Evolutionary conservation across 2,888 invertebrate genomes (phyloP).

Genomic region (Eubasilissa splendida): DNA sequence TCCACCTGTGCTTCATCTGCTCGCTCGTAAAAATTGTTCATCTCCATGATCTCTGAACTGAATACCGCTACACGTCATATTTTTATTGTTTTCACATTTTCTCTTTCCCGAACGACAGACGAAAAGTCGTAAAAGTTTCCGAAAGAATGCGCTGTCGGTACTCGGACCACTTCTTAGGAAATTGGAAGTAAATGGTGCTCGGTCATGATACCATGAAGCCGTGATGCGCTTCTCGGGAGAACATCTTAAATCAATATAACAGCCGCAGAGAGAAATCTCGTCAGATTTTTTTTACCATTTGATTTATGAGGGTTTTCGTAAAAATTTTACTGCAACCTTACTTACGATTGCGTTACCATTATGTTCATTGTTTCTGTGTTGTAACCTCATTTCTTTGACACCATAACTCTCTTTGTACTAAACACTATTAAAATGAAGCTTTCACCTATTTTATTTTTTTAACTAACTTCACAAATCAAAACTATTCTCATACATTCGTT

Average conservation of each 20-base stretch:
- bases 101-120: constrained; percentile 43
- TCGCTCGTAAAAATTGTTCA: background rate
- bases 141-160: constrained; percentile 38
- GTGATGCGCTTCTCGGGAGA: constrained; percentile 36
- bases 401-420: no score
- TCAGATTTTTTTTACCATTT: constrained; percentile 43
- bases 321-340: constrained; percentile 31
- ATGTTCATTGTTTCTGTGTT: constrained; percentile 14
- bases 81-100: constrained; percentile 54
- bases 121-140: constrained; percentile 42
- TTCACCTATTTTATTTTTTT: no score
- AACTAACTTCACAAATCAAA: no score
- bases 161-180: constrained; percentile 34
- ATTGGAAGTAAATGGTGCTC: constrained; percentile 45
- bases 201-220: constrained; percentile 35
- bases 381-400: background rate
- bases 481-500: no score
- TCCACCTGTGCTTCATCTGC: constrained; percentile 1
- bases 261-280: constrained; percentile 45
- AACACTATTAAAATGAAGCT: no score
- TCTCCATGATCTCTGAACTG: background rate
- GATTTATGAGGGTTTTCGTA: constrained; percentile 37
- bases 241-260: constrained; percentile 52
- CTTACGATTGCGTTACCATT: constrained; percentile 27
- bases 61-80: constrained; percentile 27